phyloP scores from a whole-genome alignment of 2,113 vertebrate genomes.

The Osmerus mordax region DNA sequence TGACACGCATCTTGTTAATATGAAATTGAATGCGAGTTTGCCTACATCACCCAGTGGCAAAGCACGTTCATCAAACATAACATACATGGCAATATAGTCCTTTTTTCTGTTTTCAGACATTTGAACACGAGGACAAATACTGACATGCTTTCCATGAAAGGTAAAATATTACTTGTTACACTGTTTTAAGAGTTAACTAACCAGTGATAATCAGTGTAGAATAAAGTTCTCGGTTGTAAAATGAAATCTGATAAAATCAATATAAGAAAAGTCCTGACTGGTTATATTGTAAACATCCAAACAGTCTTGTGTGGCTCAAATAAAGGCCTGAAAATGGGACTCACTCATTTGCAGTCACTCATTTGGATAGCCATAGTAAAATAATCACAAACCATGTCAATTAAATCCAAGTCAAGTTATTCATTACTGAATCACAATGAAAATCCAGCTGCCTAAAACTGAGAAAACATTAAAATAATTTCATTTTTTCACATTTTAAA shows the following conservation, averaged over 20 bases:
- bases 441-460: constrained; percentile 62
- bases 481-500: constrained; percentile 48
- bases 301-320: constrained; percentile 60
- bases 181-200: constrained; percentile 36
- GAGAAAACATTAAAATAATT: constrained; percentile 49
- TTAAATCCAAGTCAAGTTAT: constrained; percentile 33
- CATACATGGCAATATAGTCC: constrained; percentile 73
- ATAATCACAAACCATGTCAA: constrained; percentile 38
- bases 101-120: constrained; percentile 70
- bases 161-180: constrained; percentile 51
- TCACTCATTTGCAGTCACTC: constrained; percentile 31
- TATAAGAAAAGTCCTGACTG: constrained; percentile 72
- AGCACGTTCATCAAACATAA: constrained; percentile 78
- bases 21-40: constrained; percentile 59
- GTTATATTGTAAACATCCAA: constrained; percentile 71
- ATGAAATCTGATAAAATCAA: constrained; percentile 64
- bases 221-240: constrained; percentile 53
- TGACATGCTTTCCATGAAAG: constrained; percentile 73
- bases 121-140: constrained; percentile 74
- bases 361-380: constrained; percentile 38
- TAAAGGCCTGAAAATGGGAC: constrained; percentile 49
- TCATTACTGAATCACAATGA: constrained; percentile 52
- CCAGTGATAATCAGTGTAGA: constrained; percentile 46
- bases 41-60: constrained; percentile 61
- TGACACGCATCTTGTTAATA: constrained; percentile 77